Percentiles rank a stretch among this genome's conserved stretches.
Conservation (phyloP, 2,113 vertebrate species). For the Phaetusa simplex region DNA sequence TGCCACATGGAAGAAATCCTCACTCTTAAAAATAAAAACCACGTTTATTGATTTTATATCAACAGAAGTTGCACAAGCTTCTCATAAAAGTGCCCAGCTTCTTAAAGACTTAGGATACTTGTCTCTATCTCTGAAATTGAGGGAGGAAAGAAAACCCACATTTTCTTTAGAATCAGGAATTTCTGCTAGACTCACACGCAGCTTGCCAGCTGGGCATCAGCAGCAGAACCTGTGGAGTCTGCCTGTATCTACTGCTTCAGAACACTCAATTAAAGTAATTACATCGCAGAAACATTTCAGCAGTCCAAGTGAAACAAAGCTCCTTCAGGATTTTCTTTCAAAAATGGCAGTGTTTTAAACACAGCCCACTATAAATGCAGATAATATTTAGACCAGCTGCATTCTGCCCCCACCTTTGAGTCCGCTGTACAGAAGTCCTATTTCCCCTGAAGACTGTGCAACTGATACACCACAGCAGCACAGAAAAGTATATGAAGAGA, state of each 20-base stretch:
- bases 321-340: neutral
- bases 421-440: neutral
- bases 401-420: neutral
- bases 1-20: neutral
- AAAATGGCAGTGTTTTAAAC: neutral
- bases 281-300: neutral
- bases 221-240: neutral
- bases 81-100: neutral
- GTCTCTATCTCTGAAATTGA: constrained; percentile 12
- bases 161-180: constrained; percentile 35
- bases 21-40: neutral
- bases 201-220: neutral
- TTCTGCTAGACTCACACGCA: neutral
- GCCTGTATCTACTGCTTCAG: neutral
- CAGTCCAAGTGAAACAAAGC: neutral
- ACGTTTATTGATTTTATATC: neutral
- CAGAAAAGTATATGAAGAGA: neutral
- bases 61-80: neutral
- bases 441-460: neutral
- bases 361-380: neutral
- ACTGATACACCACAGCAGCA: neutral
- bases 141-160: neutral
- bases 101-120: neutral
- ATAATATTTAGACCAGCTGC: neutral
- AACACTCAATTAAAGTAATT: neutral